These are phyloP conservation scores for Coelopa pilipes DNA, from an alignment of 2,888 invertebrate species.

Conservation along the genomic window DNA sequence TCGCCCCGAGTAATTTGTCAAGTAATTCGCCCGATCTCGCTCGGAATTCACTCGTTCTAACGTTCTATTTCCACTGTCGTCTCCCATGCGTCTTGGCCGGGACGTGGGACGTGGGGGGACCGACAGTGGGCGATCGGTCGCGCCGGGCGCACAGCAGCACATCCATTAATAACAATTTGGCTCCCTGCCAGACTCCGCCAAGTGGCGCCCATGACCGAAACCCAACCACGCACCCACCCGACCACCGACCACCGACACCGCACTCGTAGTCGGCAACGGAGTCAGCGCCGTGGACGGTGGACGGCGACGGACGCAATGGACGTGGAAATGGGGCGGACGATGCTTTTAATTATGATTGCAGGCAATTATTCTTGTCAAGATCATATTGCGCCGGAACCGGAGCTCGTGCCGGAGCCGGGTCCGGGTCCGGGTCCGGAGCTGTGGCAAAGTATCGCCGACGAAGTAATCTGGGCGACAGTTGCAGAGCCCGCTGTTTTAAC, in stretches of 20 bases:
- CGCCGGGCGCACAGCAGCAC: background rate
- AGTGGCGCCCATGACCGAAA: background rate
- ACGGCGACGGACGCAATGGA: background rate
- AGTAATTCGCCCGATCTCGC: constrained; percentile 41
- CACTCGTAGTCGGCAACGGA: no score
- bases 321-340: background rate
- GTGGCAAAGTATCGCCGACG: no score
- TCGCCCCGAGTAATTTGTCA: constrained; percentile 42
- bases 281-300: no score
- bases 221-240: background rate
- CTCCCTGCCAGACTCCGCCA: constrained; percentile 8
- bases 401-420: constrained; percentile 8
- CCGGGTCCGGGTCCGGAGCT: background rate
- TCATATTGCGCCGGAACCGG: constrained; percentile 55
- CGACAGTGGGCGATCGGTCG: background rate
- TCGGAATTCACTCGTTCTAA: constrained; percentile 42
- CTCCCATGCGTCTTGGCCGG: background rate
- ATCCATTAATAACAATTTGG: constrained; percentile 7
- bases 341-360: constrained; percentile 62
- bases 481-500: constrained; percentile 23
- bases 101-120: background rate
- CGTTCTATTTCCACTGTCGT: constrained; percentile 27
- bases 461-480: background rate
- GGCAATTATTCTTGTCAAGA: constrained; percentile 63
- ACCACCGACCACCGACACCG: no score